A percentile compares a stretch with the other conserved stretches of the same genome.
These are phyloP conservation scores for Cantharis lateralis DNA, from an alignment of 2,888 invertebrate genomes.

Conservation along the genomic window DNA sequence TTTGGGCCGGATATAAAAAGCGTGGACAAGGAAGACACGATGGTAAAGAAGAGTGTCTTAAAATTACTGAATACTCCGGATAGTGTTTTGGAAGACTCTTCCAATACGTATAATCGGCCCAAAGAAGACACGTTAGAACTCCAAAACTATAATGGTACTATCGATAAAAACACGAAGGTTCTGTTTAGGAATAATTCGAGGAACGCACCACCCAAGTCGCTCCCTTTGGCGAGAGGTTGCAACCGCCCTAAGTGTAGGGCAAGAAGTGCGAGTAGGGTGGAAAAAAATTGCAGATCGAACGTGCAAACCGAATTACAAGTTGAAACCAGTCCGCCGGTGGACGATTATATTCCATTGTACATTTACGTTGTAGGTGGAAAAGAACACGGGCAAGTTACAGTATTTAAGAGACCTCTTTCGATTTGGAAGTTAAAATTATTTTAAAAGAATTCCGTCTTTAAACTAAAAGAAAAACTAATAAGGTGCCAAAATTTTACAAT, in stretches of 20 bases:
- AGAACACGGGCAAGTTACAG: conserved; percentile 77
- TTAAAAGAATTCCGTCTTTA: conserved; percentile 12
- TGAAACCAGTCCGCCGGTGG: conserved; percentile 40
- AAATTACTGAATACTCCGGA: conserved; percentile 66
- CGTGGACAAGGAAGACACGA: conserved; percentile 37
- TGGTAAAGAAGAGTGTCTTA: conserved; percentile 44
- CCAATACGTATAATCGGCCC: conserved; percentile 6
- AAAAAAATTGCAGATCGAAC: conserved; percentile 53
- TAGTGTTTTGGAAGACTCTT: conserved; percentile 48
- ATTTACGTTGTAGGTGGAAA: conserved; percentile 79
- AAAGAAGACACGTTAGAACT: conserved; percentile 49
- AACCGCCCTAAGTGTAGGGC: conserved; percentile 56
- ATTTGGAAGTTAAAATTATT: conserved; percentile 75
- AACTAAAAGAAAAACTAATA: not conserved
- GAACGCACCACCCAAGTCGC: conserved; percentile 57
- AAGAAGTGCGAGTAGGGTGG: conserved; percentile 63
- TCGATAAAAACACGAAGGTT: conserved; percentile 50
- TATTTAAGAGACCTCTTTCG: conserved; percentile 76
- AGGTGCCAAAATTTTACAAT: not conserved
- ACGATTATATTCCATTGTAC: conserved; percentile 61
- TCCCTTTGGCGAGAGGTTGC: conserved; percentile 56
- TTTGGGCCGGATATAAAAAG: conserved; percentile 67
- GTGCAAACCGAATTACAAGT: conserved; percentile 38
- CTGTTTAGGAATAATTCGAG: conserved; percentile 45
- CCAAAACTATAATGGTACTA: conserved; percentile 47